Percentiles rank a stretch among this genome's conserved stretches.
Conservation (phyloP, 2,797 vertebrate species). For the Peromyscus melanophrys region DNA sequence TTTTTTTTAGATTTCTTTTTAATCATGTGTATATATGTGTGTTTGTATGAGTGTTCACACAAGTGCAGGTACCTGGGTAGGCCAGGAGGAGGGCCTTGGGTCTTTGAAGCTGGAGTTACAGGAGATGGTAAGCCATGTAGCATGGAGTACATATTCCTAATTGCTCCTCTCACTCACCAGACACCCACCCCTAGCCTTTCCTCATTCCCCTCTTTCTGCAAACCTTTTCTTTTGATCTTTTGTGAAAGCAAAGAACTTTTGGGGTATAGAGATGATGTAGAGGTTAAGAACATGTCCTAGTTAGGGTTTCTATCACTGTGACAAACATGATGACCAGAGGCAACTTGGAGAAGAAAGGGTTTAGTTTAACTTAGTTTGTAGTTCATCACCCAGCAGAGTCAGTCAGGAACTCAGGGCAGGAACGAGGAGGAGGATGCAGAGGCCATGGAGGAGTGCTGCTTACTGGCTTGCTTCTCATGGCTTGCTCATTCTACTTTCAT, state of each 20-base stretch:
- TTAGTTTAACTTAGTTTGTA: neutral
- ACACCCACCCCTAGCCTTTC: neutral
- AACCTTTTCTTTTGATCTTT: neutral
- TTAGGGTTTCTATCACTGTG: neutral
- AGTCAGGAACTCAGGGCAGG: neutral
- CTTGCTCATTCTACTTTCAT: neutral
- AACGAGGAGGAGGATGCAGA: neutral
- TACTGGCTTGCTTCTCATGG: neutral
- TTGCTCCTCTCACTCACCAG: neutral
- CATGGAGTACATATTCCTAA: neutral
- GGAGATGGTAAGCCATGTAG: neutral
- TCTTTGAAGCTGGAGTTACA: neutral
- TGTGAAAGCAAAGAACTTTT: constrained; percentile 23
- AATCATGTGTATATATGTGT: neutral
- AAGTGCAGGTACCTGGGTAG: neutral
- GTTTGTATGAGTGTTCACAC: neutral
- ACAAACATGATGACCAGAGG: neutral
- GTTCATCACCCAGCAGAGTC: neutral
- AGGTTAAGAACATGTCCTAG: neutral
- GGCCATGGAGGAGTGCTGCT: neutral
- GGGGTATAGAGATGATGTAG: neutral
- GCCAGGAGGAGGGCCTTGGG: neutral
- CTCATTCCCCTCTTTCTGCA: no score
- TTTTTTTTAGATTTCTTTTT: neutral
- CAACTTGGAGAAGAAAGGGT: neutral